phyloP scores from a whole-genome alignment of 2,888 invertebrate genomes.

The Mycalesis mineus region DNA sequence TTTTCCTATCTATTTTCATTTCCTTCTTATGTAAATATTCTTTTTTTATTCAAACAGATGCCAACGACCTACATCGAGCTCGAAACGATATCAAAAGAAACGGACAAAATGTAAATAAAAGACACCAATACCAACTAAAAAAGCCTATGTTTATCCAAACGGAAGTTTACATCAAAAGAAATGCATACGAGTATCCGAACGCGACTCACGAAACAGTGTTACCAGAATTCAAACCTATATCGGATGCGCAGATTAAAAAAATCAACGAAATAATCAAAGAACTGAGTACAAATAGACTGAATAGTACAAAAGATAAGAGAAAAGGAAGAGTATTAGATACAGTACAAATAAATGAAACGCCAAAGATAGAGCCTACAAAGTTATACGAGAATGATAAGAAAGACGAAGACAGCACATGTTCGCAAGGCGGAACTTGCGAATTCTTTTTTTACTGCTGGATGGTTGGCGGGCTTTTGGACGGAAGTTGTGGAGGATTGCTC shows the following conservation, averaged over 20 bases:
- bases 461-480: conserved; percentile 90
- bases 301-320: conserved; percentile 39
- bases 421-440: conserved; percentile 89
- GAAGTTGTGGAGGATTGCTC: conserved; percentile 88
- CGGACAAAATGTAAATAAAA: conserved; percentile 39
- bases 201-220: conserved; percentile 41
- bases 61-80: conserved; percentile 72
- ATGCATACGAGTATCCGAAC: conserved; percentile 51
- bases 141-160: conserved; percentile 72
- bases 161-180: conserved; percentile 43
- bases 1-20: conserved; percentile 11
- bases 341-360: conserved; percentile 19
- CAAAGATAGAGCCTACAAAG: conserved; percentile 24
- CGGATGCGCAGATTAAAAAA: conserved; percentile 64
- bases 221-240: conserved; percentile 66
- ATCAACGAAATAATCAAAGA: conserved; percentile 60
- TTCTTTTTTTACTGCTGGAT: conserved; percentile 96
- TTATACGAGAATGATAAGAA: conserved; percentile 28
- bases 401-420: conserved; percentile 77
- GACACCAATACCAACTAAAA: conserved; percentile 34
- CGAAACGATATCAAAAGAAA: conserved; percentile 39
- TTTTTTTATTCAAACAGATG: conserved; percentile 62
- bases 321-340: conserved; percentile 47
- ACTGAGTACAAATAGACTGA: conserved; percentile 37
- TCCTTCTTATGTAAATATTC: conserved; percentile 34